Conservation (phyloP, 1,140 invertebrate genomes). For the Notospermus geniculatus region DNA sequence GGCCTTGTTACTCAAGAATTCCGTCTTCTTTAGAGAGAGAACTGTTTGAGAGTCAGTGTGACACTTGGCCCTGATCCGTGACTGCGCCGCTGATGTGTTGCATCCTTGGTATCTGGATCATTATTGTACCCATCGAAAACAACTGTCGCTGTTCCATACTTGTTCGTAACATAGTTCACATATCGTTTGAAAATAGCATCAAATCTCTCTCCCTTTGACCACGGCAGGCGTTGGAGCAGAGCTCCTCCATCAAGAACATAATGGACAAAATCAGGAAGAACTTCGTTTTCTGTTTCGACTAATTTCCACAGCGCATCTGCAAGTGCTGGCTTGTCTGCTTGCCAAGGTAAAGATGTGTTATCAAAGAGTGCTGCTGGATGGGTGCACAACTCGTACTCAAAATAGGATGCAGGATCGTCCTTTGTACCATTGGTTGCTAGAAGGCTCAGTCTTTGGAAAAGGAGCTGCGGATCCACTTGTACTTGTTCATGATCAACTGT, state of each 20-base stretch:
- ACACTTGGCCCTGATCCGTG: background rate
- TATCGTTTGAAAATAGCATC: background rate
- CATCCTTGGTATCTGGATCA: background rate
- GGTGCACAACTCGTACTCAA: no score
- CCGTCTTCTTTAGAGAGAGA: background rate
- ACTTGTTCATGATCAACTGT: no score
- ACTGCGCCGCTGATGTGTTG: background rate
- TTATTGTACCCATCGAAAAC: constrained; percentile 1
- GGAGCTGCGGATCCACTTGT: no score
- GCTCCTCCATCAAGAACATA: constrained; percentile 7
- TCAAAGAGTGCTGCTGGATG: no score
- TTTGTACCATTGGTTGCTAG: no score
- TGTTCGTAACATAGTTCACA: background rate
- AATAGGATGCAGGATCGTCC: no score
- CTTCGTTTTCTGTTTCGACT: no score
- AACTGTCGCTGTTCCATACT: background rate
- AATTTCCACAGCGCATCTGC: no score
- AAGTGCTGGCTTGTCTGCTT: no score
- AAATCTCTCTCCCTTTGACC: background rate
- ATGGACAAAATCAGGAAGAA: background rate
- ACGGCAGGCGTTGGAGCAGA: background rate
- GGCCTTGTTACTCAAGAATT: background rate
- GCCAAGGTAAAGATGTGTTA: no score
- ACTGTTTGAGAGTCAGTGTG: background rate
- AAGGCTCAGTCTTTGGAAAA: no score